A percentile compares a stretch with the other conserved stretches of the same genome.
Evolutionary conservation across 2,797 vertebrate species (phyloP).

Genomic region (Echeneis naucrates): DNA sequence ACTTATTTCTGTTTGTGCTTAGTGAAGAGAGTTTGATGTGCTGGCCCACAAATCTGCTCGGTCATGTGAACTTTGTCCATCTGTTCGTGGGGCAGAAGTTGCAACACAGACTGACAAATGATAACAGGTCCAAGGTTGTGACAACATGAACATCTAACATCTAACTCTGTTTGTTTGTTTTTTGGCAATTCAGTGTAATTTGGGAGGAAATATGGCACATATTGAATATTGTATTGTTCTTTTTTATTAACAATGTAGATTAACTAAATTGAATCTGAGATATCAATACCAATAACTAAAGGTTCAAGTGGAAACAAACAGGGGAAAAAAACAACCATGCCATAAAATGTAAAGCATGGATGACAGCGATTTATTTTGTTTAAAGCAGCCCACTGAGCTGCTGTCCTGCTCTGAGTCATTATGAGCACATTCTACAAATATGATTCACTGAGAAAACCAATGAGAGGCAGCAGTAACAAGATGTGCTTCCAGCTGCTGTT

Average conservation of each 20-base stretch:
- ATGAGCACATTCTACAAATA: not conserved
- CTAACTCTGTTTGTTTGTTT: not conserved
- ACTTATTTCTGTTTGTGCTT: slow-evolving; percentile 47
- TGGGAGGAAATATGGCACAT: not conserved
- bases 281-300: not conserved
- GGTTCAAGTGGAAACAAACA: slow-evolving; percentile 1
- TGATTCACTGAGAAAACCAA: slow-evolving; percentile 8
- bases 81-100: slow-evolving; percentile 48
- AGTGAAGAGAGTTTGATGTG: not conserved
- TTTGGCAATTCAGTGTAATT: not conserved
- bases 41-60: slow-evolving; percentile 40
- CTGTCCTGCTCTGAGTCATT: slow-evolving; percentile 17
- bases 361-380: slow-evolving; percentile 10
- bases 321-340: too few species aligned
- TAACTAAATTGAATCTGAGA: too few species aligned
- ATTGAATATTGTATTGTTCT: not conserved
- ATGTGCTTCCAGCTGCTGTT: not conserved
- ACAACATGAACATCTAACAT: slow-evolving; percentile 16
- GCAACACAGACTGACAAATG: slow-evolving; percentile 14
- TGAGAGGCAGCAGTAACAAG: not conserved
- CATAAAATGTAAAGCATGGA: not conserved
- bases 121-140: slow-evolving; percentile 30
- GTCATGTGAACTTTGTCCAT: slow-evolving; percentile 60
- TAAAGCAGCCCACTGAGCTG: not conserved
- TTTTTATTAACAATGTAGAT: not conserved